Percentiles rank a stretch among this genome's conserved stretches.
These are phyloP conservation scores for Coregonus clupeaformis DNA, from an alignment of 2,113 vertebrate genomes.

Conservation along the genomic window DNA sequence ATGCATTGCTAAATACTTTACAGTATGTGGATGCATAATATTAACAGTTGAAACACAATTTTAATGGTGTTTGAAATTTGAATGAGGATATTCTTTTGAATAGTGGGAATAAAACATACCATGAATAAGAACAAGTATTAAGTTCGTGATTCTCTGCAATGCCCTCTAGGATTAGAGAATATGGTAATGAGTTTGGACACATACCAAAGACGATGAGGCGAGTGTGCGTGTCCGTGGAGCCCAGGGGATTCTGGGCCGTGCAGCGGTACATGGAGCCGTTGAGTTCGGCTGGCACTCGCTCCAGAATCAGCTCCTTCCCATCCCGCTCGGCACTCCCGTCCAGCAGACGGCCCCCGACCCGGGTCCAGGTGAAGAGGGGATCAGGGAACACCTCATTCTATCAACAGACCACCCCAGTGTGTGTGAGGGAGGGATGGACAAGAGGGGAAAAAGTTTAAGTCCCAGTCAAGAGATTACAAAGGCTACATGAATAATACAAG, in stretches of 20 bases:
- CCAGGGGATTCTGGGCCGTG: conserved; percentile 95
- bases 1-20: background rate
- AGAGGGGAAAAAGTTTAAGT: conserved; percentile 8
- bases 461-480: conserved; percentile 51
- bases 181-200: conserved; percentile 12
- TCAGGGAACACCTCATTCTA: conserved; percentile 97
- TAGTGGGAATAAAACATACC: background rate
- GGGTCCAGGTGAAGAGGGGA: conserved; percentile 94
- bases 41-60: conserved; percentile 1
- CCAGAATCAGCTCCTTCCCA: conserved; percentile 90
- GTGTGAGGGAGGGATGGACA: background rate
- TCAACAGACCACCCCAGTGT: conserved; percentile 7
- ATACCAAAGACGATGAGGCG: conserved; percentile 96
- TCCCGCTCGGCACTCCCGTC: conserved; percentile 86
- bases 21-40: conserved; percentile 3
- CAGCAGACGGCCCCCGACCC: conserved; percentile 89
- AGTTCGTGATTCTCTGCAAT: background rate
- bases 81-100: too few relatives aligned
- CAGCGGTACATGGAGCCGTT: conserved; percentile 98
- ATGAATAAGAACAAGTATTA: background rate
- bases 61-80: background rate
- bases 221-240: conserved; percentile 95
- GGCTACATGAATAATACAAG: conserved; percentile 65
- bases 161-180: background rate
- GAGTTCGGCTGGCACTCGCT: conserved; percentile 90